Conservation (phyloP, 2,113 vertebrate genomes). For the Gymnogyps californianus region DNA sequence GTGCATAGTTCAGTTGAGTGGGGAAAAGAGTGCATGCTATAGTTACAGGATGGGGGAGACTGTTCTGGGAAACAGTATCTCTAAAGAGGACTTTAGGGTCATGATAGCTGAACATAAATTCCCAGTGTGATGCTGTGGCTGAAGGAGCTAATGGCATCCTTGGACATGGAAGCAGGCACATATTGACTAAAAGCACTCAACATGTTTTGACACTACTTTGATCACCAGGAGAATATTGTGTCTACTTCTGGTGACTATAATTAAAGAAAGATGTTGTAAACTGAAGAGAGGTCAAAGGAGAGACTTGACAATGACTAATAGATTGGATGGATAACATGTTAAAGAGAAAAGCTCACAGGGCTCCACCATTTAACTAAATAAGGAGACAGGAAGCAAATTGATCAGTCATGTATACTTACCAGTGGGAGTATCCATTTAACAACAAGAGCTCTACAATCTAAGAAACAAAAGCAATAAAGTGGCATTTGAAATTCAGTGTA, state of each 20-base stretch:
- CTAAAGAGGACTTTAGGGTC: neutral
- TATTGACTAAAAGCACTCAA: neutral
- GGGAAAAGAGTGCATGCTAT: neutral
- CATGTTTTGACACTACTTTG: neutral
- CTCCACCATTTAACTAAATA: neutral
- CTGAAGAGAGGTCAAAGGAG: neutral
- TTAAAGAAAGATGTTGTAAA: constrained; percentile 14
- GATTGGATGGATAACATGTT: neutral
- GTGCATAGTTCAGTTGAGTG: neutral
- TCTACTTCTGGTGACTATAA: neutral
- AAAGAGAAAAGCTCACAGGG: neutral
- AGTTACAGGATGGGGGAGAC: neutral
- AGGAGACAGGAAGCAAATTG: neutral
- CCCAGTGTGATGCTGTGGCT: neutral
- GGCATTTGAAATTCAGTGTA: neutral
- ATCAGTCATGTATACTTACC: neutral
- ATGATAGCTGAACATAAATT: neutral
- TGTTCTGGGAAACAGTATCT: neutral
- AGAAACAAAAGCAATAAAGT: neutral
- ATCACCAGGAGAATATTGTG: neutral
- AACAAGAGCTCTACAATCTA: neutral
- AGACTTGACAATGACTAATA: neutral
- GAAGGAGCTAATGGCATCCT: neutral
- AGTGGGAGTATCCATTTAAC: neutral
- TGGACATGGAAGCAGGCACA: neutral